Base-by-base conservation (phyloP, 2,113 vertebrate species). In the Nicator chloris region DNA sequence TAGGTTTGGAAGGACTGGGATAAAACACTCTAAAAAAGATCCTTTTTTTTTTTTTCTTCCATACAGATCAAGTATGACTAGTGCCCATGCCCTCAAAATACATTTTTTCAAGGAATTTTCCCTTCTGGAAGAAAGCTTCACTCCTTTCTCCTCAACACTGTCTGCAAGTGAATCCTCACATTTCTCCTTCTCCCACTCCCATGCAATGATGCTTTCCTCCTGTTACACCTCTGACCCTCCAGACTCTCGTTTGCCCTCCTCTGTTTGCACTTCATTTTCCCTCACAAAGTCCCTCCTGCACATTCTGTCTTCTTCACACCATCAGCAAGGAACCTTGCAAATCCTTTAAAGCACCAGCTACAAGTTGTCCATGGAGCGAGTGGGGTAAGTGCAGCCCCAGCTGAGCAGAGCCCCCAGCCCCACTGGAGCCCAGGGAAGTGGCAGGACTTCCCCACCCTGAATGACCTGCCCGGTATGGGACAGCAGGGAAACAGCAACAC, bases 371-470 rank as follows among this genome's bases (percentile, higher is more conserved):
- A 2, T 5, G 28, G 33, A 17, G 40, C 2, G 31, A 42, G 54
- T 2, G 1, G 3, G 53, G 1, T 11, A 10, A 17, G 17, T 53
- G 15, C 3, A 35, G 33, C 21, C 40, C 5, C 26, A 14, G 6
- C 56, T 9, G 50, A 33, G 66, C 57, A 50, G 39, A 42, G 19
- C 51, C 45, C 63, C 0, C 9, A 30, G 71, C 13, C 35, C 54
- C 0, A 0, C 27, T 7, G 40, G 37, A 88, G 51, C 27, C 56
- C 40, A 11, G 53, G 9, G 40, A 68, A 39, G 27, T 2, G 42
- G 42, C 0, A 1, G 14, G 37, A 30, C 6, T 28, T 88, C 49
- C 61, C 53, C 49, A 26, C 13, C 17, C 1, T 1, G 1, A 15
- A 6, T 16, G 8, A 33, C 15, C 56, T 68, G n/a, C 44, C 39